Base-by-base conservation (phyloP, 2,797 vertebrate genomes). In the Aselliscus stoliczkanus region DNA sequence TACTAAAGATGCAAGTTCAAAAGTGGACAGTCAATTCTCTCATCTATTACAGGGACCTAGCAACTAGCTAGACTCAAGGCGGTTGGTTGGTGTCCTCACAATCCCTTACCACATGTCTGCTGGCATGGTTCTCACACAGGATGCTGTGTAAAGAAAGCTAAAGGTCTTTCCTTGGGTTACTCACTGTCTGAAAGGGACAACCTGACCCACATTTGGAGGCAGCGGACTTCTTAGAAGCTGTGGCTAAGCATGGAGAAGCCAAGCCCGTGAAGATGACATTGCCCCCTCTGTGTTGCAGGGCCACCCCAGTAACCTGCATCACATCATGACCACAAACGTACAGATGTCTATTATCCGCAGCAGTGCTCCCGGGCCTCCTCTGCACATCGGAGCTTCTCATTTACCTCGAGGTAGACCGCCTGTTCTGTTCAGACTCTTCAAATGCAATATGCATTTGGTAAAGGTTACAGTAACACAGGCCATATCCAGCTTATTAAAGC, bases 281-380 rank as follows among this genome's bases (percentile, higher is more conserved):
- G 2, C 69, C 12, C 88, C 62, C 75, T 95, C 6, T 96, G 87
- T 75, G 73, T 90, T 96, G 34, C 97, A 99, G 99, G 99, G 99
- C 31, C 99, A 99, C 97, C 98, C 99, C 88, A 99, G 99, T 98
- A 99, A 99, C 97, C 96, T 99, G 93, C 99, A 99, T 95, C 99
- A 99, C 85, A 99, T 99, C 97, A 99, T 99, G 99, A 98, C 99
- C 34, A 98, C 99, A 82, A 99, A 99, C 14, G 99, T 99, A 96
- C 99, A 99, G 98, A 99, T 99, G 99, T 99, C 99, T 9, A 99
- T 99, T 87, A 99, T 99, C 88, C 99, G 99, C 96, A 99, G 99
- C 42, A 99, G 97, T 52, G 98, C 99, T 65, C 99, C 99, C 44
- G 98, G 98, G 47, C 98, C 98, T 47, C 98, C 99, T 0, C 98